Evolutionary conservation across 1,140 invertebrate genomes (phyloP), one percentile per base, ranked within the genome.

Genomic region (Hylaeus volcanicus): DNA sequence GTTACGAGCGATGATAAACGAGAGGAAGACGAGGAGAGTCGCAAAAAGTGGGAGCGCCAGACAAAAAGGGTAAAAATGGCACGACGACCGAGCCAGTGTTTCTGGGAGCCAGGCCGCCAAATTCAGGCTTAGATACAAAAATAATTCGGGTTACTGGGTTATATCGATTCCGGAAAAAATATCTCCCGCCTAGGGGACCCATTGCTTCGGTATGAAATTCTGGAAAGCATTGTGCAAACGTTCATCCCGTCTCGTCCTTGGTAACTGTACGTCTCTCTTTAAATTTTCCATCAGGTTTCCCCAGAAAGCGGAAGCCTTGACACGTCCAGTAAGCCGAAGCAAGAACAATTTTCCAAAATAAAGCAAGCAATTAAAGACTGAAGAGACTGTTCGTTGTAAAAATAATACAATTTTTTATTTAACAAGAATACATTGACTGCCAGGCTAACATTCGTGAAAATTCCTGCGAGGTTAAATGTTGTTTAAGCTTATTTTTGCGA

Each of bases 61-160:
- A 11, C 3, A 63, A 51, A 48, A 39, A n/a, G 43, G 12, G 41
- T 37, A 63, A 73, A 73, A 73, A 73, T 73, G 60, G 45, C 45
- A 43, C 72, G 2, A 15, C 60, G 48, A 37, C 43, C 12, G 58
- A 8, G n/a, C 39, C 26, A 56, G 55, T 15, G 55, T 26, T 60
- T 60, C 14, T 60, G 1, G 2, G 58, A 60, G n/a, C n/a, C 58
- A 60, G 58, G 58, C 58, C 58, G 37, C 45, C 71, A 51, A 39
- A 63, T 48, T 74, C 60, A 41, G 43, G 26, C 37, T 48, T 73
- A 61, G 58, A 39, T n/a, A 39, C 37, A 64, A 64, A 74, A 74
- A 64, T 74, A 74, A 74, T 74, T 64, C 14, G n/a, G 73, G 60
- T 65, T 74, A 65, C 73, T 74, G 48, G 73, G 73, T 74, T 74